A percentile compares a stretch with the other conserved stretches of the same genome.
Evolutionary conservation across 2,888 invertebrate species (phyloP).

Genomic region (Brenthis ino): DNA sequence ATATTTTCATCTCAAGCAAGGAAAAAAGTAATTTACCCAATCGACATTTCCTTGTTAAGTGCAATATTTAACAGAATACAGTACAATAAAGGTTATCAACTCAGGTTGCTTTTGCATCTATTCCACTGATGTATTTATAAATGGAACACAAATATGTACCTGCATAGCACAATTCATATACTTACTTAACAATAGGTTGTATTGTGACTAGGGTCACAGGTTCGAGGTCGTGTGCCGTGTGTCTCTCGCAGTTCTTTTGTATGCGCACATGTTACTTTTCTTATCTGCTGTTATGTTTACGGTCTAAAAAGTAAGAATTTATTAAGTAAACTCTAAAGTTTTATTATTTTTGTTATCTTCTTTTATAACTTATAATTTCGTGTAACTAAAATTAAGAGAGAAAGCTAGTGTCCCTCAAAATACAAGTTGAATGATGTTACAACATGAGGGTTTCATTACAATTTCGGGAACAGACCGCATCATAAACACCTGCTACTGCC

Average conservation of each 20-base stretch:
- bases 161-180: constrained; percentile 58
- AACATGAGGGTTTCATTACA: constrained; percentile 29
- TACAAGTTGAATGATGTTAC: constrained; percentile 19
- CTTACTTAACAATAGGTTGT: constrained; percentile 73
- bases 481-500: constrained; percentile 49
- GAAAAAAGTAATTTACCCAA: too few relatives aligned
- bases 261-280: constrained; percentile 14
- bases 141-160: constrained; percentile 21
- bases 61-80: not conserved
- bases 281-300: constrained; percentile 1
- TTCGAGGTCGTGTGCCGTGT: constrained; percentile 70
- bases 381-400: constrained; percentile 3
- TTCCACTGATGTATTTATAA: constrained; percentile 24
- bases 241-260: constrained; percentile 42
- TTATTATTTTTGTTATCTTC: not conserved
- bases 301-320: too few relatives aligned
- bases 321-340: too few relatives aligned
- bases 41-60: not conserved
- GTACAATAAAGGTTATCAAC: not conserved
- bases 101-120: not conserved
- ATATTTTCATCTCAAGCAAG: too few relatives aligned
- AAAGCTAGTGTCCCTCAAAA: constrained; percentile 2
- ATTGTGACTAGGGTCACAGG: constrained; percentile 74
- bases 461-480: constrained; percentile 32
- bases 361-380: not conserved